Conservation (phyloP, 2,113 vertebrate species). For the Calonectris borealis region DNA sequence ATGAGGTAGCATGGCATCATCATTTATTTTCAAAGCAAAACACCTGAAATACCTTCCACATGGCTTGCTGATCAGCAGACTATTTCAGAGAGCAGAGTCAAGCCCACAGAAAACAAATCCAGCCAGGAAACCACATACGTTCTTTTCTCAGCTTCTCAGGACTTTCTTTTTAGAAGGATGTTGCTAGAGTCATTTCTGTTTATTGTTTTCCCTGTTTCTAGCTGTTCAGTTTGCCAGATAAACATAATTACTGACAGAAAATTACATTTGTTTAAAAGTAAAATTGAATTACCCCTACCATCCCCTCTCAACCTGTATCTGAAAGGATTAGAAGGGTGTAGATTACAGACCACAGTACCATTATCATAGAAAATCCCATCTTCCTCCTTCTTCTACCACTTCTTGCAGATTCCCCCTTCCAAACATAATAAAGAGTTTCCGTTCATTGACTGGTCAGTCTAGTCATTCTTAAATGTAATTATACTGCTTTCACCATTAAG, state of each 20-base stretch:
- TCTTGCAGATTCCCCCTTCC: not conserved
- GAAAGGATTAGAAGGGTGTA: not conserved
- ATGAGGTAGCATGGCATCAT: not conserved
- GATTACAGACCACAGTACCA: not conserved
- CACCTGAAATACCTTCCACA: not conserved
- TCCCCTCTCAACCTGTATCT: not conserved
- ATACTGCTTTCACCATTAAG: not conserved
- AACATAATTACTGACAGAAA: constrained; percentile 26
- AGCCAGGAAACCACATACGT: not conserved
- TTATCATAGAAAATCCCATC: not conserved
- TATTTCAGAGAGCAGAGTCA: not conserved
- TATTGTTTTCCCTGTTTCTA: constrained; percentile 23
- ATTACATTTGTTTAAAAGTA: constrained; percentile 36
- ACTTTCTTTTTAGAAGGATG: not conserved
- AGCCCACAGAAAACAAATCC: not conserved
- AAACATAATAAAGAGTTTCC: not conserved
- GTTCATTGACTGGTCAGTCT: not conserved
- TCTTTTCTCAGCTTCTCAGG: not conserved
- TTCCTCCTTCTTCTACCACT: not conserved
- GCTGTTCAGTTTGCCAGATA: constrained; percentile 13
- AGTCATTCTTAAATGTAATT: not conserved
- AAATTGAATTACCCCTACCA: constrained; percentile 35
- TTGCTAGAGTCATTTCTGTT: not conserved
- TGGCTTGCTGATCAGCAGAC: not conserved
- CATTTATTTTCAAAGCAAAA: not conserved